Base-by-base conservation (phyloP, 2,888 invertebrate genomes). In the Eupeodes latifasciatus region DNA sequence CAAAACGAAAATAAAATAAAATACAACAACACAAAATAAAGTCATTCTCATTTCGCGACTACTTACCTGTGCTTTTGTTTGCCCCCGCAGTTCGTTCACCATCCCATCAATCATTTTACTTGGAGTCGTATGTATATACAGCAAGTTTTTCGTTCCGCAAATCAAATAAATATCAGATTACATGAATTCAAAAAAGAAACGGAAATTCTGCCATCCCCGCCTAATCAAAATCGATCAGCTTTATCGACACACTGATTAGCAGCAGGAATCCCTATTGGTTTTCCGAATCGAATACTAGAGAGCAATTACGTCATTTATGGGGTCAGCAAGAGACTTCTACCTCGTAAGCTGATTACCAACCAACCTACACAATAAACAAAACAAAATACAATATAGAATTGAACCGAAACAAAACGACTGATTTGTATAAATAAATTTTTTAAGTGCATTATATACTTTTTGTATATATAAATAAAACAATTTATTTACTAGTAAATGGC, bases 161-260 rank as follows among this genome's bases (percentile, higher is more conserved):
- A 89, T 90, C 87, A 87, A 90, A 90, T 90, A 88, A 90, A 90
- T 89, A 90, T 90, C 89, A 90, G 89, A 90, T 90, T 90, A 90
- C 90, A 90, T 90, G 90, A 89, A 87, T 87, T 89, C 90, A 88
- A 90, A 89, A 85, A 89, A 90, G 87, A 89, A 85, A 88, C 88
- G 88, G 84, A 88, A 88, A 85, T 78, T 84, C 75, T 88, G 81
- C 75, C 88, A 78, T 78, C 78, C 57, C 75, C 81, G 62, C 88
- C 55, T 67, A 81, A 88, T 81, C 81, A 88, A 84, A 88, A 88
- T 88, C 88, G 81, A 88, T 81, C 85, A 88, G 81, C 69, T 85
- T 78, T 67, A 74, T 27, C 72, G 78, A 80, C 76, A 62, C 62
- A 88, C 78, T 84, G 85, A 84, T 81, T 88, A 85, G 72, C 47